These are phyloP conservation scores for Zaprionus ghesquierei DNA, from an alignment of 1,140 invertebrate species.

Conservation along the genomic window DNA sequence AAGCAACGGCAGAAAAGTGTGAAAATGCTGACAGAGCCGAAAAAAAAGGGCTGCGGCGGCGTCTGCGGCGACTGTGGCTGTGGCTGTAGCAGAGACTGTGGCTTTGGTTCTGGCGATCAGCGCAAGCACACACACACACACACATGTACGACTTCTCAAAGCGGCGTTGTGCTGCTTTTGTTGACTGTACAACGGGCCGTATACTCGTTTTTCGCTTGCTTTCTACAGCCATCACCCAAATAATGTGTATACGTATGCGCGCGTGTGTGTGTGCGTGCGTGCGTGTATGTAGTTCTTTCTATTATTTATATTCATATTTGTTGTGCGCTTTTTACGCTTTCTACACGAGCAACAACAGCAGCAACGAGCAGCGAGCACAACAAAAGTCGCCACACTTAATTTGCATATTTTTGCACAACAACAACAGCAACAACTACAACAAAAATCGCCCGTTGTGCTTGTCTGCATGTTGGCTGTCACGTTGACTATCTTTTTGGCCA, in stretches of 20 bases:
- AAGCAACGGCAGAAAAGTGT: conserved; percentile 70
- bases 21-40: conserved; percentile 63
- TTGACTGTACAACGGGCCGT: conserved; percentile 75
- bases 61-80: conserved; percentile 10
- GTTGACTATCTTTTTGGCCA: conserved; percentile 68
- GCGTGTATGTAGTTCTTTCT: neutral
- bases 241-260: conserved; percentile 58
- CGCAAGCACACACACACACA: conserved; percentile 22
- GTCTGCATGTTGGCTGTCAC: conserved; percentile 58
- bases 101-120: conserved; percentile 44
- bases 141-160: conserved; percentile 7
- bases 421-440: conserved; percentile 32
- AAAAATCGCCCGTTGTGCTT: conserved; percentile 45
- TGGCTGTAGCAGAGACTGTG: conserved; percentile 21
- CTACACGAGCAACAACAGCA: conserved; percentile 54
- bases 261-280: neutral
- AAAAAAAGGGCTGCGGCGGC: conserved; percentile 28
- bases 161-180: conserved; percentile 21
- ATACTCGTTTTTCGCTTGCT: conserved; percentile 71
- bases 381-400: conserved; percentile 76
- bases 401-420: conserved; percentile 68
- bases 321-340: conserved; percentile 69
- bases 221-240: conserved; percentile 63
- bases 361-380: conserved; percentile 14
- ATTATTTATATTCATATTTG: conserved; percentile 37